Percentiles rank a stretch among this genome's conserved stretches.
phyloP scores from a whole-genome alignment of 2,888 invertebrate genomes.

The Tillus elongatus region DNA sequence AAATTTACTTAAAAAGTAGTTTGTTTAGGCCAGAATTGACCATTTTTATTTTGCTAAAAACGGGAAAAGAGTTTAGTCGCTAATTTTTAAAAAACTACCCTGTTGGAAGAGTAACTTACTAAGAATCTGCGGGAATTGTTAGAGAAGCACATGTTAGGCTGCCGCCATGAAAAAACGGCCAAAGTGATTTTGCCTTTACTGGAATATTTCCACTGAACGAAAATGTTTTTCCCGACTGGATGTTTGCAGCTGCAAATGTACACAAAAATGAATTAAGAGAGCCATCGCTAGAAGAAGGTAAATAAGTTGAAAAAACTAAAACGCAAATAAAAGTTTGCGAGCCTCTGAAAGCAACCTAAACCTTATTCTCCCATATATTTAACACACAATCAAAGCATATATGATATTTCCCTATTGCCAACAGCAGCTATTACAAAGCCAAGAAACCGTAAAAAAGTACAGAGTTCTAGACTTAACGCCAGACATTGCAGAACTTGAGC shows the following conservation, averaged over 20 bases:
- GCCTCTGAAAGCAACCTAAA: constrained; percentile 1
- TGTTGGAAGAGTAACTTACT: constrained; percentile 1
- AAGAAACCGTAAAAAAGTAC: constrained; percentile 1
- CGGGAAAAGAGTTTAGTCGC: too few species aligned
- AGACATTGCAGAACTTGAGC: constrained; percentile 2
- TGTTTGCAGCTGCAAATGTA: constrained; percentile 2
- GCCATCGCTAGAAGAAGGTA: too few species aligned
- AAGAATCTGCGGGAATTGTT: not conserved
- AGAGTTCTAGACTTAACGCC: constrained; percentile 2
- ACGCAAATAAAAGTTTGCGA: not conserved
- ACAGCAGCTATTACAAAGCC: not conserved
- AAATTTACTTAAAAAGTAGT: too few species aligned
- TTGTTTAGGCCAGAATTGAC: too few species aligned
- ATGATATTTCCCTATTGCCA: constrained; percentile 2
- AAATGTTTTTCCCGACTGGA: constrained; percentile 3
- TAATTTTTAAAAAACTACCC: constrained; percentile 3
- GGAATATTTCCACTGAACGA: constrained; percentile 2
- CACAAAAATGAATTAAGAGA: too few species aligned
- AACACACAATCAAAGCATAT: not conserved
- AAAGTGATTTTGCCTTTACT: constrained; percentile 3
- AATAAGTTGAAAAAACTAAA: not conserved
- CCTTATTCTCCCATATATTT: not conserved
- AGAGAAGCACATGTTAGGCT: not conserved
- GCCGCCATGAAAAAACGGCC: constrained; percentile 4
- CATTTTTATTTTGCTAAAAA: too few species aligned